Conservation (phyloP, 2,888 invertebrate species). For the Eretmocerus hayati region DNA sequence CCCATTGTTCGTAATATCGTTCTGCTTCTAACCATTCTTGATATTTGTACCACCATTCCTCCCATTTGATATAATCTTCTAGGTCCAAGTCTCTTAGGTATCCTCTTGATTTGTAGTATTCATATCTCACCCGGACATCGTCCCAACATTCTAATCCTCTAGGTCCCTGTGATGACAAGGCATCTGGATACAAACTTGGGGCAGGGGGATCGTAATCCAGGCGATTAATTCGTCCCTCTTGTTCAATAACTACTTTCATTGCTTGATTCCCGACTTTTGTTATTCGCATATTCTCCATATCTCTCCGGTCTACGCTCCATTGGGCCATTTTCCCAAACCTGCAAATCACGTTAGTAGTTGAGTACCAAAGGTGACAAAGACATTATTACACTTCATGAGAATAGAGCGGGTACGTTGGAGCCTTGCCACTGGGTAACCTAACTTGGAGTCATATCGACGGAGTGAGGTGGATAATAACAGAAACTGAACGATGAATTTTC, state of each 20-base stretch:
- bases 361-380: too few species aligned
- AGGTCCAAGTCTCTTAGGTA: slow-evolving; percentile 72
- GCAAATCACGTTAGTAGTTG: too few species aligned
- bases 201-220: slow-evolving; percentile 55
- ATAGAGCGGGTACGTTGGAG: too few species aligned
- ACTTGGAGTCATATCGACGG: too few species aligned
- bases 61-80: slow-evolving; percentile 86
- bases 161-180: slow-evolving; percentile 66
- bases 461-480: too few species aligned
- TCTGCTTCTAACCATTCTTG: slow-evolving; percentile 86
- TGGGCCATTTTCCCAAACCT: slow-evolving; percentile 88
- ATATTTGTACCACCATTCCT: slow-evolving; percentile 92
- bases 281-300: slow-evolving; percentile 80
- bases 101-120: slow-evolving; percentile 83
- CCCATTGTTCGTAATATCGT: slow-evolving; percentile 69
- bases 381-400: too few species aligned
- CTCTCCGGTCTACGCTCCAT: slow-evolving; percentile 80
- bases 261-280: slow-evolving; percentile 65
- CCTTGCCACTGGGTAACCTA: too few species aligned
- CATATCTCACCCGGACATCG: slow-evolving; percentile 79
- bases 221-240: slow-evolving; percentile 50
- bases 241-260: slow-evolving; percentile 71
- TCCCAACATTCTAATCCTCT: slow-evolving; percentile 76
- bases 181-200: slow-evolving; percentile 73
- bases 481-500: too few species aligned